Conservation (phyloP, 2,797 vertebrate species). For the Neosalanx taihuensis region DNA sequence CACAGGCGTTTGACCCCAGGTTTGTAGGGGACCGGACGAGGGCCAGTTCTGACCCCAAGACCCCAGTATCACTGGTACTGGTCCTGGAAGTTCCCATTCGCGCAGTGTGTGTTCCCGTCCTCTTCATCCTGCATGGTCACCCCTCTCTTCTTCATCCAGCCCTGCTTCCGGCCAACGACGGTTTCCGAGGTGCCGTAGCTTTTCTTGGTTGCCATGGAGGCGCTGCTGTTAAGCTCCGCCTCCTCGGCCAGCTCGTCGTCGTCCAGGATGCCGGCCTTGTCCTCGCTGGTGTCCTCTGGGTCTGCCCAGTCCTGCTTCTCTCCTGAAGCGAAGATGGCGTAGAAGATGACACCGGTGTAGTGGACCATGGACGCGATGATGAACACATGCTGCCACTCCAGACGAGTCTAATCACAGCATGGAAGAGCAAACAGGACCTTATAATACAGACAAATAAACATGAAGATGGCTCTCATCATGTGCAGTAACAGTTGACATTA, state of each 20-base stretch:
- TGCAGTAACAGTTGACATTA: not conserved
- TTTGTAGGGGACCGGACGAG: conserved; percentile 6
- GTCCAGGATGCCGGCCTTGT: conserved; percentile 91
- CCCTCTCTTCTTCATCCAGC: conserved; percentile 77
- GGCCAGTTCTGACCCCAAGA: conserved; percentile 29
- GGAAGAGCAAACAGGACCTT: conserved; percentile 9
- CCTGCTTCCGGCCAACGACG: conserved; percentile 68
- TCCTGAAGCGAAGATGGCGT: conserved; percentile 95
- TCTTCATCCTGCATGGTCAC: conserved; percentile 76
- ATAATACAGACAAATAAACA: not conserved
- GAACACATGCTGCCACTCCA: conserved; percentile 98
- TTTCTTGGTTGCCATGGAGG: conserved; percentile 69
- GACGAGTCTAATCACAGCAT: conserved; percentile 80
- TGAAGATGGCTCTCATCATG: not conserved
- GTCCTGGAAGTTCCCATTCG: conserved; percentile 81
- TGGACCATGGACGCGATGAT: conserved; percentile 94
- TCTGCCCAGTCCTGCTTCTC: conserved; percentile 98
- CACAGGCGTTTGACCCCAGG: conserved; percentile 6
- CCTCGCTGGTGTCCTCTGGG: conserved; percentile 86
- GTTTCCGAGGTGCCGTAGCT: conserved; percentile 88
- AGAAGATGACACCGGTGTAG: conserved; percentile 96
- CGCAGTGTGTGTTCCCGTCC: conserved; percentile 67
- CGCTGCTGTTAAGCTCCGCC: conserved; percentile 82
- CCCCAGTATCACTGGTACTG: conserved; percentile 68
- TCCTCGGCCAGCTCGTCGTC: conserved; percentile 94